These are phyloP conservation scores for Idaea aversata DNA, from an alignment of 2,888 invertebrate genomes.

Conservation along the genomic window DNA sequence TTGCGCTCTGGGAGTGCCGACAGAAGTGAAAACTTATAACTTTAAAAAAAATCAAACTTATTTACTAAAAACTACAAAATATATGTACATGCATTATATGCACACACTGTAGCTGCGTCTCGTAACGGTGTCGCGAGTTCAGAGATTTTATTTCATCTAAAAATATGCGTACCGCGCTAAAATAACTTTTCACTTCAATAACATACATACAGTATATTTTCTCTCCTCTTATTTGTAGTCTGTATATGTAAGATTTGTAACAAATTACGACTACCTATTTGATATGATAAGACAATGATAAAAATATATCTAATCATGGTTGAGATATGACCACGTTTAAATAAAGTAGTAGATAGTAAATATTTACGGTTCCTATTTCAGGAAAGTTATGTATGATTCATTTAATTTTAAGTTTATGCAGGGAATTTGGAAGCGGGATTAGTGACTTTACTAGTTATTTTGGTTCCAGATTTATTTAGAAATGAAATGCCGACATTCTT, in stretches of 20 bases:
- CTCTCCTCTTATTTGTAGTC: not conserved
- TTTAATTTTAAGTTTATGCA: not conserved
- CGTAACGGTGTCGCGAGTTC: too few species aligned
- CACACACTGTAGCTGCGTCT: too few species aligned
- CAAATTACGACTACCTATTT: conserved; percentile 1
- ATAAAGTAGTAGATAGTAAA: not conserved
- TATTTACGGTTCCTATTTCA: not conserved
- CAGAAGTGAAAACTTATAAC: too few species aligned
- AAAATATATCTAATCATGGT: not conserved
- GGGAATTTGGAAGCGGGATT: not conserved
- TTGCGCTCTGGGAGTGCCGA: too few species aligned
- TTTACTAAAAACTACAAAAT: too few species aligned
- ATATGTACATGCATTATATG: too few species aligned
- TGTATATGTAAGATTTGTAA: not conserved
- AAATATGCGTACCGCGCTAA: too few species aligned
- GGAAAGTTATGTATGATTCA: not conserved
- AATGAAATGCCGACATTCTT: not conserved
- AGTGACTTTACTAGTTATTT: not conserved
- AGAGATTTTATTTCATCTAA: too few species aligned
- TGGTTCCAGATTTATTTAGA: not conserved
- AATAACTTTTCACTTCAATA: too few species aligned
- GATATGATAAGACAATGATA: not conserved
- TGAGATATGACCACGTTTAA: not conserved
- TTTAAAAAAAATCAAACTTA: too few species aligned
- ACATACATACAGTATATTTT: not conserved